Evolutionary conservation across 2,797 vertebrate species (phyloP).

Genomic region (Xerus rutilus): DNA sequence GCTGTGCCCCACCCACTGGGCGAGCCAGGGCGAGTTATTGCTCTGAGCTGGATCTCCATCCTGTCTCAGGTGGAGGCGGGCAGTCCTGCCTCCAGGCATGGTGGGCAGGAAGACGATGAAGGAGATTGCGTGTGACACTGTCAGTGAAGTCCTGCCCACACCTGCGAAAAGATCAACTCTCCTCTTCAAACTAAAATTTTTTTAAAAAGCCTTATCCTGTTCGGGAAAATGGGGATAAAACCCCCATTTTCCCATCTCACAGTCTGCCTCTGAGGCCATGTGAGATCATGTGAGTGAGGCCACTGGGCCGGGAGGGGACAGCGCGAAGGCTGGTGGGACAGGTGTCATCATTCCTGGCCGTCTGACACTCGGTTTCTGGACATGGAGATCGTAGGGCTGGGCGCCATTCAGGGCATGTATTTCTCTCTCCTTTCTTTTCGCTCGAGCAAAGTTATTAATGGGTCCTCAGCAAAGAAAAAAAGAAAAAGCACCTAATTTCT

Average conservation of each 20-base stretch:
- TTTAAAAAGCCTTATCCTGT: not conserved
- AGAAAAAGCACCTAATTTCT: constrained; percentile 50
- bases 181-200: not conserved
- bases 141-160: fast-evolving
- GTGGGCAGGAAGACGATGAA: not conserved
- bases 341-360: fast-evolving
- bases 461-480: constrained; percentile 65
- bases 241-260: not conserved
- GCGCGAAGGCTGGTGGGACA: fast-evolving
- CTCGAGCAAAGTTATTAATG: constrained; percentile 68
- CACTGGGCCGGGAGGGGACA: not conserved
- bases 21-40: not conserved
- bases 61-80: not conserved
- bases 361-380: not conserved
- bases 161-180: not conserved
- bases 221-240: not conserved
- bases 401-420: not conserved
- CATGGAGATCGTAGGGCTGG: fast-evolving
- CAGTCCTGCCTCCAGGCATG: not conserved
- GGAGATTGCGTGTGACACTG: not conserved
- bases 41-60: not conserved
- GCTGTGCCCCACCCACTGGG: not conserved
- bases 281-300: not conserved
- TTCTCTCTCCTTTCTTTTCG: not conserved
- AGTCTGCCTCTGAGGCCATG: not conserved